Base-by-base conservation (phyloP, 2,888 invertebrate species). In the Ganaspis brasiliensis region DNA sequence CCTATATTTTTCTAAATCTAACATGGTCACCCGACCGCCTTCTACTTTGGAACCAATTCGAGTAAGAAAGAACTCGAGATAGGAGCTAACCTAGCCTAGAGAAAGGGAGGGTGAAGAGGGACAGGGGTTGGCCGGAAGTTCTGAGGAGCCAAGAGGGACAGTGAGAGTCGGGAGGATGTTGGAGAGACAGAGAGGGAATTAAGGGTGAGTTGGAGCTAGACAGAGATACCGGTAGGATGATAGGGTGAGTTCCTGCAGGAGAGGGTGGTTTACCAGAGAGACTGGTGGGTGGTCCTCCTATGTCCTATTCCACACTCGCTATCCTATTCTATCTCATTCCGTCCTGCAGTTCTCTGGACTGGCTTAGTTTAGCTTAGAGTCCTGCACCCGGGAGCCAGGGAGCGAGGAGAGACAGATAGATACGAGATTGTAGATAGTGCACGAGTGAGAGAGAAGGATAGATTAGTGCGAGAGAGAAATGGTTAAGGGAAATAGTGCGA, bases 311-410 rank as follows among this genome's bases (percentile, higher is more conserved):
- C 24, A 45, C 40, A 45, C 75, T 76, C 78, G 76, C 78, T 78
- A 76, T 80, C 78, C 80, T 78, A 78, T 73, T 74, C 80, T 77
- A 79, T 77, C 77, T 86, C 84, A 87, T 87, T 85, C 88, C 86
- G 87, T 88, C 84, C 87, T 40, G 19, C 19, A 52, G 16, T 19
- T 52, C 52, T 52, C 52, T 85, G 82, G 84, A 86, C 85, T 87
- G 87, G 87, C 88, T 88, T 88, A 88, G 88, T 87, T 88, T 87
- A 87, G 88, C 88, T 88, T 87, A 88, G 87, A 86, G 86, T 83
- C 84, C 82, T 83, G 85, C 84, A 61, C 72, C 37, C 56, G 76
- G 75, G 73, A 55, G 75, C 24, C 59, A 79, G 73, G 14, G 59
- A 63, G 45, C 26, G 45, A 45, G 49, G 74, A 55, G 74, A 31